Conservation (phyloP, 2,888 invertebrate species). For the Tethea ocularis region DNA sequence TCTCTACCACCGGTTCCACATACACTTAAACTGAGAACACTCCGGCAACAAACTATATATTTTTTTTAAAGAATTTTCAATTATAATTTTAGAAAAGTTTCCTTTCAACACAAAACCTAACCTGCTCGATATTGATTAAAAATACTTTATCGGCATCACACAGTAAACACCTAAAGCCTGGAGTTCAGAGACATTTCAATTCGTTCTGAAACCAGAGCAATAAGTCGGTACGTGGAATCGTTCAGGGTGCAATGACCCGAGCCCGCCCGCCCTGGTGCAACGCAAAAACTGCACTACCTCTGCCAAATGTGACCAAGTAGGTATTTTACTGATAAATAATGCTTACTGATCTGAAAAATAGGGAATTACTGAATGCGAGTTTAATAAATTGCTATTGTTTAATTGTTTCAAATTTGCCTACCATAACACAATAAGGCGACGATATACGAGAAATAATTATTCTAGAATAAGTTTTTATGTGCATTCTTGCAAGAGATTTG, state of each 20-base stretch:
- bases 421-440: too few relatives aligned
- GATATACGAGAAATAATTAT: too few relatives aligned
- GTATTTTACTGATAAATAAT: background rate
- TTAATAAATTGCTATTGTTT: too few relatives aligned
- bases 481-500: too few relatives aligned
- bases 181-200: background rate
- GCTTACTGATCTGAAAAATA: background rate
- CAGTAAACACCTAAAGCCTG: background rate
- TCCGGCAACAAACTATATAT: too few relatives aligned
- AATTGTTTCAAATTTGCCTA: too few relatives aligned
- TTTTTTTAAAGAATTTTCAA: background rate
- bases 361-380: too few relatives aligned
- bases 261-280: conserved; percentile 11
- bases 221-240: background rate
- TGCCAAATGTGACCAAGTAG: background rate
- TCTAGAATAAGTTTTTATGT: too few relatives aligned
- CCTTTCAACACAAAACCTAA: background rate
- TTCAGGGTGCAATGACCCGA: conserved; percentile 5
- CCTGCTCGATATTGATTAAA: background rate
- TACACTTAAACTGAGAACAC: too few relatives aligned
- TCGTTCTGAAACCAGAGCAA: background rate
- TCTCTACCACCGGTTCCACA: too few relatives aligned
- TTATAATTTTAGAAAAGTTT: background rate
- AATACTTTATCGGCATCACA: background rate
- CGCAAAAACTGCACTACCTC: conserved; percentile 29